These are phyloP conservation scores for Drosophila teissieri DNA, from an alignment of 1,140 invertebrate species.

Conservation along the genomic window DNA sequence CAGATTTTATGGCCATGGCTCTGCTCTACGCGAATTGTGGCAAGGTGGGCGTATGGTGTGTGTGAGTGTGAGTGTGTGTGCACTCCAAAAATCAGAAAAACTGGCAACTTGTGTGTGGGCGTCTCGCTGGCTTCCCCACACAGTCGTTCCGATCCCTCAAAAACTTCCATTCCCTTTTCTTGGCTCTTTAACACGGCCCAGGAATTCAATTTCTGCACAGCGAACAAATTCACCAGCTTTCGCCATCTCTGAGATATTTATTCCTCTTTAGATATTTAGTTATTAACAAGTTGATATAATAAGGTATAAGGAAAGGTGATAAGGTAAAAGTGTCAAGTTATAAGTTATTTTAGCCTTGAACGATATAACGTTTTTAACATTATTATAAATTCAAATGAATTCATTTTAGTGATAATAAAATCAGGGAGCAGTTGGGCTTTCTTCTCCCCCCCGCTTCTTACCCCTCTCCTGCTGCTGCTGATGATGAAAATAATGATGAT, in stretches of 20 bases:
- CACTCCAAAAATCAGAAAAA: constrained; percentile 20
- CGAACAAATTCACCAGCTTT: background rate
- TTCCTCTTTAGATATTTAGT: background rate
- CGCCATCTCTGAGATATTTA: too few relatives aligned
- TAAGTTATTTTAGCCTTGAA: too few relatives aligned
- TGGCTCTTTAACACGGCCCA: constrained; percentile 56
- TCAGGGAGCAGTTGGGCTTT: constrained; percentile 29
- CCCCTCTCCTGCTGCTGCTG: too few relatives aligned
- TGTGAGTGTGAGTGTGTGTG: constrained; percentile 2
- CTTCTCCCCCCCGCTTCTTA: too few relatives aligned
- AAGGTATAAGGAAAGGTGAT: too few relatives aligned
- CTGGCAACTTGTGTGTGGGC: constrained; percentile 12
- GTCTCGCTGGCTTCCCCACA: constrained; percentile 5
- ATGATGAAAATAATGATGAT: background rate
- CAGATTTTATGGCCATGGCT: constrained; percentile 56
- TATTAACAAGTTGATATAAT: too few relatives aligned
- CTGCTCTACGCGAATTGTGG: constrained; percentile 18
- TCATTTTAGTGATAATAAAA: constrained; percentile 10
- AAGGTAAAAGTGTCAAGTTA: too few relatives aligned
- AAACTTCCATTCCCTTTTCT: constrained; percentile 12
- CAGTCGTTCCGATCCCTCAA: background rate
- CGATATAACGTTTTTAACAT: too few relatives aligned
- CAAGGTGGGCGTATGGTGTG: constrained; percentile 42
- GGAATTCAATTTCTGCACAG: constrained; percentile 55
- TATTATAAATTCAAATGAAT: too few relatives aligned